Conservation (phyloP, 2,888 invertebrate species). For the Pristionchus japonicus region DNA sequence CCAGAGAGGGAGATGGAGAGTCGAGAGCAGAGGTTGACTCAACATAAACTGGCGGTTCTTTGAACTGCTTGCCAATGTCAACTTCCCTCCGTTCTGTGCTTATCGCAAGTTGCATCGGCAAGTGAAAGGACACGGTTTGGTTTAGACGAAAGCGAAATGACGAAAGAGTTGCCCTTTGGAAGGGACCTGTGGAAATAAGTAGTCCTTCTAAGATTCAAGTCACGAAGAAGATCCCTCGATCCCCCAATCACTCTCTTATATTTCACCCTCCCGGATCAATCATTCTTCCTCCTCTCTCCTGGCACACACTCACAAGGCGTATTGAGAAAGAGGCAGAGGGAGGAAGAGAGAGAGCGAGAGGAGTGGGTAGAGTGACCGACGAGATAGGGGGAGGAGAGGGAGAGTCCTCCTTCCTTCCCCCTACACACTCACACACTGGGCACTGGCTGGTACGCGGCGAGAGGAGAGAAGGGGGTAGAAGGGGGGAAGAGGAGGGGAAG, state of each 20-base stretch:
- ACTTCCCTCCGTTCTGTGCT: not conserved
- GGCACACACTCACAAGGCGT: constrained; percentile 14
- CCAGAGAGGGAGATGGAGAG: not conserved
- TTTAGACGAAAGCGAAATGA: not conserved
- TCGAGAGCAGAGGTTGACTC: not conserved
- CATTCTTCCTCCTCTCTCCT: constrained; percentile 10
- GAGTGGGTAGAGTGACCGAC: constrained; percentile 9
- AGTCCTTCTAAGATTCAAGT: too few species aligned
- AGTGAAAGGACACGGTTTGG: constrained; percentile 11
- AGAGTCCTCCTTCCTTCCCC: not conserved
- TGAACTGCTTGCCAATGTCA: not conserved
- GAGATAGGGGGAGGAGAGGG: not conserved
- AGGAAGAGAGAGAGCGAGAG: not conserved
- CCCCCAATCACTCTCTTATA: not conserved
- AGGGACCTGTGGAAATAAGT: too few species aligned
- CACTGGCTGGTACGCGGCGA: constrained; percentile 33
- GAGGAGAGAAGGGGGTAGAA: constrained; percentile 18
- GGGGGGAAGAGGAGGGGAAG: not conserved
- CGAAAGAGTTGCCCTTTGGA: not conserved
- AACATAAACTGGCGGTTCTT: not conserved
- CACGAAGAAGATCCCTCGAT: not conserved
- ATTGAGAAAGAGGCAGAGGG: not conserved
- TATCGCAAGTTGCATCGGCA: not conserved
- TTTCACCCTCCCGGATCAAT: not conserved
- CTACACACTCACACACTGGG: not conserved